Conservation (phyloP, 2,888 invertebrate species). For the Tinea pellionella region DNA sequence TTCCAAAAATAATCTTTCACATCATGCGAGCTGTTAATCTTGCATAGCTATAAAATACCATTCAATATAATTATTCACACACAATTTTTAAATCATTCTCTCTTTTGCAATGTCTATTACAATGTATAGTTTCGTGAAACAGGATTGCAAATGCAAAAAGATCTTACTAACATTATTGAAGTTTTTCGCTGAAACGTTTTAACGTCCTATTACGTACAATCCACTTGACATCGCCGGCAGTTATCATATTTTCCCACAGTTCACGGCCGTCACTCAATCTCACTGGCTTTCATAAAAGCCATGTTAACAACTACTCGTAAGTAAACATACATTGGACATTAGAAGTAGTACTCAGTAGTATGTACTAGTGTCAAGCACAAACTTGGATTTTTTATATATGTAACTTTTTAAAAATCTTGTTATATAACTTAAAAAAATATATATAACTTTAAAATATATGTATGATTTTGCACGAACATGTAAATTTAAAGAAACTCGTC, state of each 20-base stretch:
- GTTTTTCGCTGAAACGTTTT: neutral
- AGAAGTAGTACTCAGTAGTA: neutral
- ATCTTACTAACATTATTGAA: too few relatives aligned
- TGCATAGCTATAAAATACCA: neutral
- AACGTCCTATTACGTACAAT: neutral
- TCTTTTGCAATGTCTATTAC: too few relatives aligned
- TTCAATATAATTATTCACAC: neutral
- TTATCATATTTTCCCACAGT: constrained; percentile 9
- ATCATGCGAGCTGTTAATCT: neutral
- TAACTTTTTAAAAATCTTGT: too few relatives aligned
- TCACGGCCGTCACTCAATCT: neutral
- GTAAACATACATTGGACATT: constrained; percentile 7
- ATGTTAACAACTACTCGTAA: constrained; percentile 1
- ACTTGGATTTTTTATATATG: too few relatives aligned
- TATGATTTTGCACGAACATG: too few relatives aligned
- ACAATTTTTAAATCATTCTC: neutral
- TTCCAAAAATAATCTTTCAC: neutral
- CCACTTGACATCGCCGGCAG: neutral
- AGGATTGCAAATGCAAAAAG: too few relatives aligned
- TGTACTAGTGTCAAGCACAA: too few relatives aligned
- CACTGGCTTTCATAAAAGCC: constrained; percentile 1
- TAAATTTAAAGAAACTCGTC: too few relatives aligned
- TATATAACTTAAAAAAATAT: too few relatives aligned
- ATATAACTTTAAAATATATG: neutral
- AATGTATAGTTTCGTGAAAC: too few relatives aligned